Base-by-base conservation (phyloP, 2,888 invertebrate genomes). In the Pilophorus perplexus region DNA sequence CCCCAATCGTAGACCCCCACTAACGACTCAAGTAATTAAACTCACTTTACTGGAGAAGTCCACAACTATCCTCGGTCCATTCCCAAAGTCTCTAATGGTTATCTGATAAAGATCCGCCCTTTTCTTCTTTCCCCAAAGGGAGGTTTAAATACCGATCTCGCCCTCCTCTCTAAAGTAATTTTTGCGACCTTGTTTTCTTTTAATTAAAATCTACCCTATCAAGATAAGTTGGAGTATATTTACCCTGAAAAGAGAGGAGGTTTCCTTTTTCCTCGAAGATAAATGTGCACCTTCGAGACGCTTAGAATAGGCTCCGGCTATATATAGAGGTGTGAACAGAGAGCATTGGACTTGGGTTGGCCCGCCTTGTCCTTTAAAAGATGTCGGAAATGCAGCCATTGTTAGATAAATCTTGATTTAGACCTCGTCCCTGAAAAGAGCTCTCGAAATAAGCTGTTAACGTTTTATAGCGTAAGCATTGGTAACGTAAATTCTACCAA, bases 11-110 rank as follows among this genome's bases (percentile, higher is more conserved):
- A 8, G 33, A 6, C 12, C 10, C n/a, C 52, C 52, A 52, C 57
- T 60, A 67, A 67, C 67, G 67, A 67, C 67, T 50, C 44, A 54
- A 64, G 67, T 67, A 67, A 67, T 64, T 64, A 64, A 64, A 64
- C 64, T 64, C 52, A 64, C 52, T 64, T 64, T 64, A 54, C 44
- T 38, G 28, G 38, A 33, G 60, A 54, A 66, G 66, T 48, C 46
- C 57, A 44, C 38, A 66, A 55, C 57, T 46, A 57, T 44, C 65
- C 59, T 23, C 57, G 38, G 48, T 66, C 66, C 66, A 66, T 57
- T 66, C 55, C 54, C 57, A 22, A 42, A 48, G 42, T 66, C 55
- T 57, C 59, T 67, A 67, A 67, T 67, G 67, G 67, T 48, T 52
- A 67, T 67, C 67, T 67, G 67, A 67, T 67, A 67, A 59, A 67